Base-by-base conservation (phyloP, 2,888 invertebrate genomes). In the Scaptomyza polygonia region DNA sequence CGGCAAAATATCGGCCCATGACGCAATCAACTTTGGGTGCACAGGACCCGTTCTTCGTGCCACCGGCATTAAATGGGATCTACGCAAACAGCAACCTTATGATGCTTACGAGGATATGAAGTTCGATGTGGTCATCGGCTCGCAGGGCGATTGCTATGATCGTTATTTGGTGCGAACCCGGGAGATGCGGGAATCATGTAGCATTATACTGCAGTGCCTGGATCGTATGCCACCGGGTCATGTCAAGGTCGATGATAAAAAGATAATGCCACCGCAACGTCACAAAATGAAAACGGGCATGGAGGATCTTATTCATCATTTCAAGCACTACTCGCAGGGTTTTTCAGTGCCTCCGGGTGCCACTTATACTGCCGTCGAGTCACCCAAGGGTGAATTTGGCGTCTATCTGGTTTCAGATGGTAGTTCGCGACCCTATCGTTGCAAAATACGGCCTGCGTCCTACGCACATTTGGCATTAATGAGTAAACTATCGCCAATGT, bases 241-340 rank as follows among this genome's bases (percentile, higher is more conserved):
- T 90, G 92, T 95, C 39, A 95, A 94, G 90, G 93, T 94, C 0
- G 97, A 98, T 87, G 97, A 98, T 91, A 93, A 94, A 49, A 98
- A 98, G 92, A 92, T 97, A 34, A 91, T 93, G 12, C 94, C 96
- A 5, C 97, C 97, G 2, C 93, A 92, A 36, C 93, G 97, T 71
- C 92, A 91, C 3, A 95, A 96, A 92, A 97, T 98, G 97, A 97
- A 97, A 92, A 94, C 93, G 5, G 94, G 94, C 7, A 98, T 97
- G 97, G 97, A 97, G 91, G 94, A 96, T 0, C 92, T 97, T 44
- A 97, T 97, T 84, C 97, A 97, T 91, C 97, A 97, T 89, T 97
- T 98, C 91, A 97, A 97, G 90, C 93, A 96, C 65, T 97, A 95
- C 89, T 94, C 95, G 1, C 95, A 96, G 91, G 97, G 97, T 0